phyloP scores from a whole-genome alignment of 1,140 invertebrate species.

The Caenorhabditis remanei region DNA sequence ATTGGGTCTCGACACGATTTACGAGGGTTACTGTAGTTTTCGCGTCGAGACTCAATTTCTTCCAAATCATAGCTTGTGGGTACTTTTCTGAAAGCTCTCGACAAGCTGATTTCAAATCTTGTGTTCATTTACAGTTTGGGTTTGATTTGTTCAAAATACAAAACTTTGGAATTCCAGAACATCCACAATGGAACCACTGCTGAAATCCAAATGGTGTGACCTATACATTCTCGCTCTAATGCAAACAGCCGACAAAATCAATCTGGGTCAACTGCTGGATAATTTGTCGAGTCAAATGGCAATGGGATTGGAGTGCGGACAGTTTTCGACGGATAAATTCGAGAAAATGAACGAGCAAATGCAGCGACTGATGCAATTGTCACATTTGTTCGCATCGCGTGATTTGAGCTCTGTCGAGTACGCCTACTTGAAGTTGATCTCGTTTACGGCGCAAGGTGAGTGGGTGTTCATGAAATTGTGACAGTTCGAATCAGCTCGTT shows the following conservation, averaged over 20 bases:
- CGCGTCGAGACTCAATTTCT: background rate
- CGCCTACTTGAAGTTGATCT: slow-evolving; percentile 89
- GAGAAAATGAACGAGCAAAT: slow-evolving; percentile 83
- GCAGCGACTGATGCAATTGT: slow-evolving; percentile 85
- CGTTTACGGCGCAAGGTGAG: slow-evolving; percentile 80
- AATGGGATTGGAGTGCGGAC: slow-evolving; percentile 73
- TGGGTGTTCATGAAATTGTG: background rate
- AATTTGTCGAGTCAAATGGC: slow-evolving; percentile 84
- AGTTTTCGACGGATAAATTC: slow-evolving; percentile 71
- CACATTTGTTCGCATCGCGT: slow-evolving; percentile 83
- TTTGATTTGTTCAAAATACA: too few species aligned
- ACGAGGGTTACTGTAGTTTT: background rate
- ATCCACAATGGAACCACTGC: slow-evolving; percentile 84
- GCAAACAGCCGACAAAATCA: slow-evolving; percentile 87
- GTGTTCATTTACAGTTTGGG: too few species aligned
- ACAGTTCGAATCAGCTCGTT: too few species aligned
- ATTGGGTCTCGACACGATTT: background rate
- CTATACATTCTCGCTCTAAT: slow-evolving; percentile 91
- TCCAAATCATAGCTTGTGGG: background rate
- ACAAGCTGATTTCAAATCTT: background rate
- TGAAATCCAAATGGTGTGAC: slow-evolving; percentile 91
- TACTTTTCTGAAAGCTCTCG: background rate
- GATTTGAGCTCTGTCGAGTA: slow-evolving; percentile 87
- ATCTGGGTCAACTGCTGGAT: slow-evolving; percentile 86
- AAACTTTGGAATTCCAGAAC: slow-evolving; percentile 81